These are phyloP conservation scores for Ginglymostoma cirratum DNA, from an alignment of 2,113 vertebrate genomes.

Conservation along the genomic window DNA sequence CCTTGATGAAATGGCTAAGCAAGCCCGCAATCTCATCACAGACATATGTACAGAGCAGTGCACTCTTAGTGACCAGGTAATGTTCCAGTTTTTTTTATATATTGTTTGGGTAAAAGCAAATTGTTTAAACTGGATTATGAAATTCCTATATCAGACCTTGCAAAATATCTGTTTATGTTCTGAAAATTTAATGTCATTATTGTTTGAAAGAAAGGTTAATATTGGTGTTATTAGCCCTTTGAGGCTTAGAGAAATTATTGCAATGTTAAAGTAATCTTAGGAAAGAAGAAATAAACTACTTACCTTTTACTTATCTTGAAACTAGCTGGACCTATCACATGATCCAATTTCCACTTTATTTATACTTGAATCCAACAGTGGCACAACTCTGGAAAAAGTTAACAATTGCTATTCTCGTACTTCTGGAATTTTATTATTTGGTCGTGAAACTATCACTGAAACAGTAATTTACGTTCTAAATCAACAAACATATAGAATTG, in stretches of 20 bases:
- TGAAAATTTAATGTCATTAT: neutral
- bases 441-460: neutral
- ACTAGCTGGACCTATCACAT: neutral
- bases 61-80: constrained; percentile 93
- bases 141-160: neutral
- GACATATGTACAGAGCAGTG: constrained; percentile 98
- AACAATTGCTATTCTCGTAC: neutral
- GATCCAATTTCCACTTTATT: neutral
- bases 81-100: constrained; percentile 31
- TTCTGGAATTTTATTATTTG: neutral
- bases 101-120: neutral
- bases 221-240: neutral
- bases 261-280: neutral
- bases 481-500: too few relatives aligned
- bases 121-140: neutral
- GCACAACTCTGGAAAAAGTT: neutral
- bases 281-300: neutral
- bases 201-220: neutral
- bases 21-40: constrained; percentile 94
- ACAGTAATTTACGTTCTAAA: neutral
- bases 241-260: neutral
- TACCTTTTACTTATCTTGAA: neutral
- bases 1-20: constrained; percentile 97
- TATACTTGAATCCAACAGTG: neutral
- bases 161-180: neutral